Evolutionary conservation across 37 sponge, comb jelly and placozoan genomes (phyloP).

Genomic region (Corticium candelabrum): DNA sequence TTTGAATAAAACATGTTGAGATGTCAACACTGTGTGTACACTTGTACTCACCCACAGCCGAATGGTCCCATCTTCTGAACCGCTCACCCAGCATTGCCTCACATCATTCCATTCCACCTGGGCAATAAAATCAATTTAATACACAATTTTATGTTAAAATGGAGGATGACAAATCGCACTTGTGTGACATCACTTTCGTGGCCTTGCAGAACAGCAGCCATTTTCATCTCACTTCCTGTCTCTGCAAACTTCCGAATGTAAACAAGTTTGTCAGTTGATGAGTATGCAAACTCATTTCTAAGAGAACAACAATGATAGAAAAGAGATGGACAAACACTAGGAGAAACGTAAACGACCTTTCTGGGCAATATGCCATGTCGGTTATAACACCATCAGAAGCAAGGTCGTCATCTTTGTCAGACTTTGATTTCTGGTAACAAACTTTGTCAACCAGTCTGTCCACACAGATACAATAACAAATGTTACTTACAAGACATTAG

Average conservation of each 20-base stretch:
- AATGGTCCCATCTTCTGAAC: constrained; percentile 59
- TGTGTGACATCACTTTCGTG: constrained; percentile 62
- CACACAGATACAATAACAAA: too few species aligned
- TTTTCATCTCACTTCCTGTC: constrained; percentile 11
- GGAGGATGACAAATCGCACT: too few species aligned
- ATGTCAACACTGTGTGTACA: background rate
- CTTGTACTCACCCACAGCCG: constrained; percentile 56
- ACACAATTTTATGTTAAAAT: background rate
- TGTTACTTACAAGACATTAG: background rate
- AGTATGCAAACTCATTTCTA: constrained; percentile 55
- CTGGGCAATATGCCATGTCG: background rate
- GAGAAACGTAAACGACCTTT: too few species aligned
- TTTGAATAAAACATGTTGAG: background rate
- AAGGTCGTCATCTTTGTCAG: too few species aligned
- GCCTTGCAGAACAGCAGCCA: constrained; percentile 29
- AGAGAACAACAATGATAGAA: background rate
- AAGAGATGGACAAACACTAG: too few species aligned
- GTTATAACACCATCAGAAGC: background rate
- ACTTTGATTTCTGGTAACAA: too few species aligned
- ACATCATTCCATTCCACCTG: constrained; percentile 47
- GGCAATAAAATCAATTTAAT: background rate
- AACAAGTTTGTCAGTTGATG: constrained; percentile 23
- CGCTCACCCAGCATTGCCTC: constrained; percentile 43
- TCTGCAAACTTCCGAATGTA: constrained; percentile 31
- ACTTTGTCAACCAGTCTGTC: too few species aligned